Evolutionary conservation across 1,140 invertebrate genomes (phyloP), one percentile per base, ranked within the genome.

Genomic region (Eupristina koningsbergeri): DNA sequence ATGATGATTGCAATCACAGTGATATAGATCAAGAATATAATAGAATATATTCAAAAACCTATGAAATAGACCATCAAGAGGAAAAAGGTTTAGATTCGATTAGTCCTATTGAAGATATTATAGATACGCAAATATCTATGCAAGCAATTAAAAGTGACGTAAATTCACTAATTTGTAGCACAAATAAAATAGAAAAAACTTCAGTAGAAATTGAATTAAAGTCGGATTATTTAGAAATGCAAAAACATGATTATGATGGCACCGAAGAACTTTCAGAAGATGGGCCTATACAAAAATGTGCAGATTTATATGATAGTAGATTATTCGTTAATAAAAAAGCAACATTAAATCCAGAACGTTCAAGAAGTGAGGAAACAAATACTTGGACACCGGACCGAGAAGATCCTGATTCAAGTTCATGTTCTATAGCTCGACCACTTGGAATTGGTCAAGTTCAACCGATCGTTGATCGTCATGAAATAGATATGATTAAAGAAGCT

Each of bases 381-480:
- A 93, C 92, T 2, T 93, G 89, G 87, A 93, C 92, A 6, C 91
- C 92, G 0, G 92, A 93, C 69, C 88, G 92, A 26, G 95, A 96
- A 76, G 96, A 96, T 86, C 96, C 96, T 81, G 96, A 96, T 6
- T 96, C 96, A 87, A 94, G 95, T 9, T 96, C 96, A 85, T 96
- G 95, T 89, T 96, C 96, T 0, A 96, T 96, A 86, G 95, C 95
- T 26, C 93, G 95, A 80, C 95, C 96, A 0, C 91, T 96, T 80
- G 96, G 96, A 5, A 95, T 96, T 82, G 96, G 96, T 15, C 95
- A 96, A 73, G 89, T 92, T 58, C 91, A 93, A 83, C 89, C 90
- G 0, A 93, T 93, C 77, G 88, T 91, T 15, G 92, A 92, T 84
- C 89, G 89, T 31, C 87, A 85, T 22, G 92, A 93, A 86, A 90